phyloP scores from a whole-genome alignment of 2,888 invertebrate genomes.

The Perizoma flavofasciatum region DNA sequence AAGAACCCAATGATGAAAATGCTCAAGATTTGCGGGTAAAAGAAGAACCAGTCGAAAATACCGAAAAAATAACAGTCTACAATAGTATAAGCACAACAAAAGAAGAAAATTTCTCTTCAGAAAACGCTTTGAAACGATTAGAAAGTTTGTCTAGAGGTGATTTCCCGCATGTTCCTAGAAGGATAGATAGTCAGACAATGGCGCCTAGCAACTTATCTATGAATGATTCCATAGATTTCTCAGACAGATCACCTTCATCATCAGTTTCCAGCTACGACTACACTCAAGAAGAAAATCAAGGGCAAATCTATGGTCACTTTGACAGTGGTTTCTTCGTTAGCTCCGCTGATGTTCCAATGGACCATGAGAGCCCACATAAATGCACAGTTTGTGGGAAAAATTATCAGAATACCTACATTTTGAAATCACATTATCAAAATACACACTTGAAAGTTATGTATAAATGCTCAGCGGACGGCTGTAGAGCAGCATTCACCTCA shows the following conservation, averaged over 20 bases:
- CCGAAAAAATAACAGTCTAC: constrained; percentile 50
- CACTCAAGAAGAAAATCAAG: constrained; percentile 84
- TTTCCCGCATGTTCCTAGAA: constrained; percentile 81
- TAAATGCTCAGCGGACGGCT: constrained; percentile 97
- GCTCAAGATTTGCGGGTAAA: constrained; percentile 69
- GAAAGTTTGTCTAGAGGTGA: constrained; percentile 92
- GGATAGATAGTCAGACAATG: constrained; percentile 56
- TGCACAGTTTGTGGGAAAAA: constrained; percentile 97
- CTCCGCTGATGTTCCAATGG: constrained; percentile 93
- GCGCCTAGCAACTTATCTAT: constrained; percentile 68
- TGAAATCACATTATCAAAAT: constrained; percentile 98
- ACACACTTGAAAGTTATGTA: constrained; percentile 98
- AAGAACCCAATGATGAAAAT: constrained; percentile 59
- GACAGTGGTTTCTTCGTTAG: constrained; percentile 89
- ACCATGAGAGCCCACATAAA: constrained; percentile 95
- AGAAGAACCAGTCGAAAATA: constrained; percentile 66
- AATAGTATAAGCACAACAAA: constrained; percentile 45
- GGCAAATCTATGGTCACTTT: constrained; percentile 88
- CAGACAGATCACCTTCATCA: constrained; percentile 84
- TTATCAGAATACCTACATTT: constrained; percentile 96
- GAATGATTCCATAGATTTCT: constrained; percentile 69
- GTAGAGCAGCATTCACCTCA: constrained; percentile 97
- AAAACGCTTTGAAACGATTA: constrained; percentile 89
- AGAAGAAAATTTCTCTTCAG: constrained; percentile 72
- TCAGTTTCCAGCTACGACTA: constrained; percentile 85